Evolutionary conservation across 2,888 invertebrate genomes (phyloP), one percentile per base, ranked within the genome.

Genomic region (Calliphora vomitoria): DNA sequence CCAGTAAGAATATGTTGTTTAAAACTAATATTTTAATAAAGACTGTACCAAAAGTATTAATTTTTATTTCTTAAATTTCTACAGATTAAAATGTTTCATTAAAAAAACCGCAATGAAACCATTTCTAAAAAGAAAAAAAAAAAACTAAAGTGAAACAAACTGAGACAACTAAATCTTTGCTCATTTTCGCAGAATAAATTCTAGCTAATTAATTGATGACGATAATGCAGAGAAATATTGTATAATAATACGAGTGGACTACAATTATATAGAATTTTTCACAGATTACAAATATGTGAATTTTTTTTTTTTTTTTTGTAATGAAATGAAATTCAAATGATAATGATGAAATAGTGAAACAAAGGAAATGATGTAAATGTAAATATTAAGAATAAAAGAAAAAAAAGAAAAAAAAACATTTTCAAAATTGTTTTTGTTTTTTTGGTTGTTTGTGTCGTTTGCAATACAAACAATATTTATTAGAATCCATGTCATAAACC

Each of bases 401-500:
- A 60, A 84, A 38, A 25, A 75, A 78, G 69, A 58, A 25, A 75
- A 81, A 75, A 58, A 82, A 47, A 58, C 66, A 82, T 60, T 60
- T 60, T 80, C n/a, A n/a, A 81, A 71, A 53, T 74, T 55, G 25
- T 64, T 82, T 80, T 84, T 44, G 35, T 71, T 71, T 78, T 86
- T 74, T 74, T 74, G n/a, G 75, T 82, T 82, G 84, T 78, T 85
- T 82, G 74, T 79, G 62, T 41, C 47, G n/a, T 64, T 85, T 87
- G 79, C 75, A 87, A 75, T 79, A 62, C 82, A 78, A 85, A 75
- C 68, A 68, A 79, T 85, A 75, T 87, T 87, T 87, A 87, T 87
- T 87, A 85, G 55, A 64, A 85, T 75, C 64, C 81, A 87, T 55
- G 62, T 74, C 50, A 78, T 79, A 50, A 87, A 74, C 79, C 60